Evolutionary conservation across 2,113 vertebrate genomes (phyloP), one percentile per base, ranked within the genome.

Genomic region (Zootoca vivipara): DNA sequence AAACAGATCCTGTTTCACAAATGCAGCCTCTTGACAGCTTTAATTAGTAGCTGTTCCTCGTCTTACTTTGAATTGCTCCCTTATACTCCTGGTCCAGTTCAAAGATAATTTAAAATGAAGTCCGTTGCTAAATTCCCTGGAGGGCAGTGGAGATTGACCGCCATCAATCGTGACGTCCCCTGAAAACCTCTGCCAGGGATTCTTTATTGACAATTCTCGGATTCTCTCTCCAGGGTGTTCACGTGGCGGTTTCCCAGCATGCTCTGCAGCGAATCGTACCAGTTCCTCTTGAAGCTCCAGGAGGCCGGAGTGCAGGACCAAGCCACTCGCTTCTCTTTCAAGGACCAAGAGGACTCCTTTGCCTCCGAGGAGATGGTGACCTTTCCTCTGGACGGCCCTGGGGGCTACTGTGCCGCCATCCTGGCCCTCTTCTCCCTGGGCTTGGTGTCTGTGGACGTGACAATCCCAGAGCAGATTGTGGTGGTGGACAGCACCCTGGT

Each of bases 401-500:
- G 98, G 9, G 99, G 98, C n/a, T 93, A 97, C 40, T 98, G 98
- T 1, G 94, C 95, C 2, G 96, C 96, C 0, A 93, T 96, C 35
- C 96, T 99, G 38, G 97, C 96, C 74, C 97, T 99, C 0, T 96
- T 99, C 92, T 96, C 97, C 42, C 94, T 99, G 91, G 98, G 99
- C 8, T 95, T 98, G 38, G 85, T 99, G 1, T 96, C 96, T 0
- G 97, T 99, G 85, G 95, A 97, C 0, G 89, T 99, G 87, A 97
- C 95, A 89, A 98, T 99, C 69, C 98, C 98, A 0, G 98, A 99
- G 89, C 98, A 98, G 96, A 98, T 99, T 1, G 98, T 99, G 7
- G 98, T 99, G 87, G 98, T 99, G 91, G 99, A 99, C 97, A 98
- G 98, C 90, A 97, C 92, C 3, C 92, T 99, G 97, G 97, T 99